Evolutionary conservation across 2,113 vertebrate species (phyloP).

Genomic region (Chlorodrepanis virens): DNA sequence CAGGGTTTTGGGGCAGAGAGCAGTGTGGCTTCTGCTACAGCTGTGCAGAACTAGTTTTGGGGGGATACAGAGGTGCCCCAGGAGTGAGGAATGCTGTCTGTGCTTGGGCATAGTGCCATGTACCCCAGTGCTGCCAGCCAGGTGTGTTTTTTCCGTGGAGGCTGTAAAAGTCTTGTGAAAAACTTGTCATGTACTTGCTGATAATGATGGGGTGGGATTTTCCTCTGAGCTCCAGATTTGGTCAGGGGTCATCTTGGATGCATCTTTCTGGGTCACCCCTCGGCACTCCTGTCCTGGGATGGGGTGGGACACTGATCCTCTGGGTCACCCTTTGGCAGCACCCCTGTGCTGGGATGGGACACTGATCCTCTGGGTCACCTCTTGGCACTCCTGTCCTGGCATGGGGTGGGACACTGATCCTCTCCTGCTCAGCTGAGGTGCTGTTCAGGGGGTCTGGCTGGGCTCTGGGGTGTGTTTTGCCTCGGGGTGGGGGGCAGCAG

Average conservation of each 20-base stretch:
- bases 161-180: neutral
- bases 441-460: neutral
- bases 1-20: neutral
- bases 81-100: neutral
- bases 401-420: neutral
- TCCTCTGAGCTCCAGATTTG: neutral
- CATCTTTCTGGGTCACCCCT: neutral
- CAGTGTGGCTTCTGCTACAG: neutral
- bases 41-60: neutral
- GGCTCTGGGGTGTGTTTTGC: neutral
- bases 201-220: accelerated
- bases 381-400: neutral
- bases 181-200: neutral
- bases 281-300: neutral
- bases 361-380: neutral
- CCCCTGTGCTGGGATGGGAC: neutral
- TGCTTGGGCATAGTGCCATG: neutral
- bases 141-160: neutral
- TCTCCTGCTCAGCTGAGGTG: too few species aligned
- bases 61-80: neutral
- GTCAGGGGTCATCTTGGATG: neutral
- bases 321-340: neutral
- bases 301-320: neutral
- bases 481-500: accelerated
- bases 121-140: accelerated